Evolutionary conservation across 1,140 invertebrate species (phyloP).

Genomic region (Steinernema khuongi): DNA sequence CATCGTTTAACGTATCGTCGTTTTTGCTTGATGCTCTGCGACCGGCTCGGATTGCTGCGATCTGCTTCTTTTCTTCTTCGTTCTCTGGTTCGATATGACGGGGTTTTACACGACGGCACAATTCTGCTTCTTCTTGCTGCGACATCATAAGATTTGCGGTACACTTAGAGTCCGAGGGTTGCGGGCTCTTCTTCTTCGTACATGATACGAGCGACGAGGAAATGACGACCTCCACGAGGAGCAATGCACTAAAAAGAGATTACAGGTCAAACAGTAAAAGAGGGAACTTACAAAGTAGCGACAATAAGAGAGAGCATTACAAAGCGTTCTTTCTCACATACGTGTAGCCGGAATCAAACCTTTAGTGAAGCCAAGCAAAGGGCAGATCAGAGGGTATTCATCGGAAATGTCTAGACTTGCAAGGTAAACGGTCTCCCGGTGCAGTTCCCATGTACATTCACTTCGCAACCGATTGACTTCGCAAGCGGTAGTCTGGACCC

Average conservation of each 20-base stretch:
- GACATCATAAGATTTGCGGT: background rate
- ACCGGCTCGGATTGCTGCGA: background rate
- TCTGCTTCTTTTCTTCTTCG: background rate
- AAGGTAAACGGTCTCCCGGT: no score
- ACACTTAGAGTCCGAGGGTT: background rate
- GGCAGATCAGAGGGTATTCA: no score
- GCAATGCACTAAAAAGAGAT: background rate
- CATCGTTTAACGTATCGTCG: background rate
- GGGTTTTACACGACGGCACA: background rate
- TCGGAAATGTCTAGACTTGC: no score
- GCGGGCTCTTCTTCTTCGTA: background rate
- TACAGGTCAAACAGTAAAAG: background rate
- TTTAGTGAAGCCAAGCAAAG: no score
- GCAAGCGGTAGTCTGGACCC: no score
- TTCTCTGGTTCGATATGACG: background rate
- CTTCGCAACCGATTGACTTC: no score
- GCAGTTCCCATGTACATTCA: no score
- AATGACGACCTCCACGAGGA: background rate
- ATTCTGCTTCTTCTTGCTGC: background rate
- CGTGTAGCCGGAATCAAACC: no score
- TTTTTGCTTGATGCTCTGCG: background rate
- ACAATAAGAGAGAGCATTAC: slow-evolving; percentile 4
- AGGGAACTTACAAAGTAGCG: background rate
- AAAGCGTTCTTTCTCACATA: slow-evolving; percentile 13
- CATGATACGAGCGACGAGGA: background rate